A percentile compares a stretch with the other conserved stretches of the same genome.
These are phyloP conservation scores for Anthonomus grandis DNA, from an alignment of 1,140 invertebrate genomes.

Conservation along the genomic window DNA sequence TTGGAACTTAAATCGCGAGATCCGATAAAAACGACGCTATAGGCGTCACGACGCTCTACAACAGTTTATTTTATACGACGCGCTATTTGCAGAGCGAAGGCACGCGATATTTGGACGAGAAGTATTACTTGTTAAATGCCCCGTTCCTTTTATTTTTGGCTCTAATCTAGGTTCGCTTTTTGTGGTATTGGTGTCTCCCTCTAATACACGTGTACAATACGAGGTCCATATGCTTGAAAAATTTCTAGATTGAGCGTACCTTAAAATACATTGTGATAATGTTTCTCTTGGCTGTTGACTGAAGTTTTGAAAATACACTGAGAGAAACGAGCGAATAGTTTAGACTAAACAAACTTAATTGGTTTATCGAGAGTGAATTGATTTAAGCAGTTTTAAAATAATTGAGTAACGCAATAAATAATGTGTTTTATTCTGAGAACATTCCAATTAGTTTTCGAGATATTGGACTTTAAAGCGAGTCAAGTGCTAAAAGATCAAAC, in stretches of 20 bases:
- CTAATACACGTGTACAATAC: neutral
- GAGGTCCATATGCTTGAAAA: neutral
- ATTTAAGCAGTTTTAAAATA: no score
- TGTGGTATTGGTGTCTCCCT: constrained; percentile 1
- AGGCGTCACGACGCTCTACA: constrained; percentile 22
- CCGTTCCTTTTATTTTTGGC: constrained; percentile 24
- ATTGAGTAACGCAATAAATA: no score
- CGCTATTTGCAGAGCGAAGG: constrained; percentile 38
- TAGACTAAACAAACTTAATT: no score
- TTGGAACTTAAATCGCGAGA: constrained; percentile 2
- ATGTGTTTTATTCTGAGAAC: no score
- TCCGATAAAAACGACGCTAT: constrained; percentile 16
- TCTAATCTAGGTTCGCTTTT: constrained; percentile 20
- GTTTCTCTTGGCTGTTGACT: constrained; percentile 8
- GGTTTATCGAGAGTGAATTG: no score
- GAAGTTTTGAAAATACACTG: neutral
- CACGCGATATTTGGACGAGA: constrained; percentile 34
- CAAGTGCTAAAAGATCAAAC: no score
- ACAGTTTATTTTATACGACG: constrained; percentile 30
- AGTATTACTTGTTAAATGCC: constrained; percentile 6
- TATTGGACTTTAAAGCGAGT: no score
- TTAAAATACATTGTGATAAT: neutral
- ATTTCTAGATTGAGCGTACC: constrained; percentile 1
- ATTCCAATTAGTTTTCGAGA: no score
- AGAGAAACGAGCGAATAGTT: neutral